These are phyloP conservation scores for Troglohyphantes excavatus DNA, from an alignment of 2,888 invertebrate species.

Conservation along the genomic window DNA sequence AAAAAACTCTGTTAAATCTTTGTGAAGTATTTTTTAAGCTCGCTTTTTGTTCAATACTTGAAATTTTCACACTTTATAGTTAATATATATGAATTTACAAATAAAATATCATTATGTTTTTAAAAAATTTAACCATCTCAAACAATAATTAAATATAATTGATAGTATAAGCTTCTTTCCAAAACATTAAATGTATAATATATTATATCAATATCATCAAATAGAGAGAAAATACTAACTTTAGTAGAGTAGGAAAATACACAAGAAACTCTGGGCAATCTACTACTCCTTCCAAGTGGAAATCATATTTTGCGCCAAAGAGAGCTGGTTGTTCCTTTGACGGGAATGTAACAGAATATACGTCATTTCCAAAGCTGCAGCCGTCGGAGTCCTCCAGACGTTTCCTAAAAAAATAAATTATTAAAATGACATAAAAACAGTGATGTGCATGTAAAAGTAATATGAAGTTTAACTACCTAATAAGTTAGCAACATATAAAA, in stretches of 20 bases:
- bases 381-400: constrained; percentile 79
- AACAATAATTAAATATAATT: not conserved
- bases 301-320: constrained; percentile 98
- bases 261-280: constrained; percentile 99
- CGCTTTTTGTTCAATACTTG: too few relatives aligned
- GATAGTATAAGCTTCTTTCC: too few relatives aligned
- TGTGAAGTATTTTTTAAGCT: too few relatives aligned
- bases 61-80: too few relatives aligned
- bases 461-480: too few relatives aligned
- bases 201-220: too few relatives aligned
- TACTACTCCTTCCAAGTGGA: constrained; percentile 96
- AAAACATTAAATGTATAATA: too few relatives aligned
- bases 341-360: constrained; percentile 84
- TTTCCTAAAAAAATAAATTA: constrained; percentile 79
- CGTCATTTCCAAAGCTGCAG: constrained; percentile 83
- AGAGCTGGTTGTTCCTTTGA: constrained; percentile 86
- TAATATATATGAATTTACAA: too few relatives aligned
- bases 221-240: constrained; percentile 83
- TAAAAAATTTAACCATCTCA: not conserved
- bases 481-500: too few relatives aligned
- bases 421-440: too few relatives aligned
- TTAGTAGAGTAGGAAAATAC: constrained; percentile 91
- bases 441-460: too few relatives aligned
- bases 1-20: too few relatives aligned
- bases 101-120: not conserved